A percentile compares a stretch with the other conserved stretches of the same genome.
Evolutionary conservation across 2,888 invertebrate species (phyloP).

Genomic region (Branchipolynoe longqiensis): DNA sequence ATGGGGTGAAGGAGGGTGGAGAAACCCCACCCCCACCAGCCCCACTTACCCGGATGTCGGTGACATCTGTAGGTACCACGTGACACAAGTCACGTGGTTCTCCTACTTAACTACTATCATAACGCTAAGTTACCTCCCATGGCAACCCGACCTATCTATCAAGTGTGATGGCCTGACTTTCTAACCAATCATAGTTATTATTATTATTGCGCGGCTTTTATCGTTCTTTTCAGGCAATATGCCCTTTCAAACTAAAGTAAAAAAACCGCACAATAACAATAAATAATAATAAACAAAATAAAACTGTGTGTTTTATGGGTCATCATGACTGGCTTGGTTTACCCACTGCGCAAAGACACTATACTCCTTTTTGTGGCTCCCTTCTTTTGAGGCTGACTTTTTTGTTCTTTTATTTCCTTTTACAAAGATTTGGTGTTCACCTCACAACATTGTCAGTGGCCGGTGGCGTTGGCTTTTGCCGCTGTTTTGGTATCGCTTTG

Average conservation of each 20-base stretch:
- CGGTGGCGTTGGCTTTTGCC: too few relatives aligned
- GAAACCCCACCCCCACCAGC: too few relatives aligned
- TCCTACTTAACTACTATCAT: too few relatives aligned
- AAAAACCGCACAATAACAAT: too few relatives aligned
- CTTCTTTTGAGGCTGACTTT: too few relatives aligned
- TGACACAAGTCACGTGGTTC: too few relatives aligned
- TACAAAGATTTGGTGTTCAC: background rate
- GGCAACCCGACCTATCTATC: slow-evolving; percentile 44
- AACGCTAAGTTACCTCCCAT: slow-evolving; percentile 24
- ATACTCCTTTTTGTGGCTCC: background rate
- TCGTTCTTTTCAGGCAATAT: background rate
- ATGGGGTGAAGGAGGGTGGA: too few relatives aligned
- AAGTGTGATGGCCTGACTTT: slow-evolving; percentile 49
- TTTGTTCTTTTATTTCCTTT: background rate
- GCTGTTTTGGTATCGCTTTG: slow-evolving; percentile 12
- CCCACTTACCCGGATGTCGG: too few relatives aligned
- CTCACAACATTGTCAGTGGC: too few relatives aligned
- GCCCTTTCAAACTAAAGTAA: background rate
- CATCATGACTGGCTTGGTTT: slow-evolving; percentile 3
- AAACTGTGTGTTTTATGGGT: background rate
- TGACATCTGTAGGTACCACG: too few relatives aligned
- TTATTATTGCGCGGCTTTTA: background rate
- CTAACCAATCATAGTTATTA: background rate
- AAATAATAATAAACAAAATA: background rate
- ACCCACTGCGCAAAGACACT: background rate